These are phyloP conservation scores for Saturnia pavonia DNA, from an alignment of 2,888 invertebrate genomes.

Conservation along the genomic window DNA sequence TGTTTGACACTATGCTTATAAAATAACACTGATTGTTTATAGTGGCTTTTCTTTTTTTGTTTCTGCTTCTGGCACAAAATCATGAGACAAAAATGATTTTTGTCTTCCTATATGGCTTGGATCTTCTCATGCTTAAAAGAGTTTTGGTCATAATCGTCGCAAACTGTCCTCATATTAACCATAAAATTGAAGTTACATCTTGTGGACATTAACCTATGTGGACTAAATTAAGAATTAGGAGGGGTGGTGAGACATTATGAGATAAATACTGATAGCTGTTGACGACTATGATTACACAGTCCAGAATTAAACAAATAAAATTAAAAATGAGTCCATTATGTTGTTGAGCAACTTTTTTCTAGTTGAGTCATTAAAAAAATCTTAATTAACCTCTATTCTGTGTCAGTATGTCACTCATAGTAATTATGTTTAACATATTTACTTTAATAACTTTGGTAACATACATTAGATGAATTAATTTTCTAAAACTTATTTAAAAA, in stretches of 20 bases:
- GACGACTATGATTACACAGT: background rate
- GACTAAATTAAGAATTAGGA: too few species aligned
- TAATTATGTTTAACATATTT: background rate
- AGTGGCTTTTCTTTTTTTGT: too few species aligned
- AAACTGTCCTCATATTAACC: too few species aligned
- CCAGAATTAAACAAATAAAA: background rate
- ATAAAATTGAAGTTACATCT: too few species aligned
- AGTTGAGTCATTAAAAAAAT: background rate
- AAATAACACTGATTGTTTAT: too few species aligned
- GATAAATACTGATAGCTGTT: background rate
- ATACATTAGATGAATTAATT: background rate
- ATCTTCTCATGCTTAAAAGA: too few species aligned
- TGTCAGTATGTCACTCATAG: background rate
- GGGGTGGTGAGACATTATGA: background rate
- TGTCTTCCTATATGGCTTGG: too few species aligned
- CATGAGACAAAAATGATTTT: too few species aligned
- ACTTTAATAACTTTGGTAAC: background rate
- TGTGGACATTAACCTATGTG: too few species aligned
- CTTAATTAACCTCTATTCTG: conserved; percentile 1
- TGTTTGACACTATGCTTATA: too few species aligned
- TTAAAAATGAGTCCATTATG: background rate
- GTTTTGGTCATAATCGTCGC: too few species aligned
- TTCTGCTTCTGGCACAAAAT: too few species aligned
- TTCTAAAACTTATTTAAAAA: background rate
- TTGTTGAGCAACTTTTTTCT: background rate